Base-by-base conservation (phyloP, 2,888 invertebrate genomes). In the Drosophila vallismaia region DNA sequence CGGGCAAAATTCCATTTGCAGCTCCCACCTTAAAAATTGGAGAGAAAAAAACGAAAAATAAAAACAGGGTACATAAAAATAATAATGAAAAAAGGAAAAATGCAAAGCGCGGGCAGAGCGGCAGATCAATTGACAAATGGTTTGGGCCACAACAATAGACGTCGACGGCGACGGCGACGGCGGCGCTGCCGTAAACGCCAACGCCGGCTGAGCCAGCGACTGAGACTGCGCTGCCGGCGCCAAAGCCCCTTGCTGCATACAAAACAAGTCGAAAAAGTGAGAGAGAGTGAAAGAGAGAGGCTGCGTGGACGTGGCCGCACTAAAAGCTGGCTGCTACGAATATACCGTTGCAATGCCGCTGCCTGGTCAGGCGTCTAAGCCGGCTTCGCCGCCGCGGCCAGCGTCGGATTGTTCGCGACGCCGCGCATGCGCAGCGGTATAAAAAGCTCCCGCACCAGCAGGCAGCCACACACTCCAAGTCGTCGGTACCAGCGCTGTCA, bases 391-490 rank as follows among this genome's bases (percentile, higher is more conserved):
- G 57, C 12, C 58, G 1, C 69, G 42, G 72, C 51, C 42, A 42
- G 28, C 68, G 76, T 72, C 52, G 87, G 87, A 81, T 87, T 87
- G 86, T 82, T 82, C 87, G 87, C 75, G 75, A 58, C 79, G 75
- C 71, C 80, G 89, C 90, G 90, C 90, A 75, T 90, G 90, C 90
- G 89, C 89, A 87, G 90, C 91, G 91, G 91, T 92, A 92, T 92
- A 92, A 92, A 92, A 92, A 92, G 92, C 91, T 90, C 89, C 90
- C 91, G 92, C 90, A 88, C 87, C 89, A 88, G 88, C 89, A 90
- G 63, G 33, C 87, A 91, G 89, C 90, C 91, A 90, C 88, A 91
- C 90, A 92, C 91, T 92, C 92, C 76, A 76, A 81, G 81, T 92
- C 92, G 91, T 92, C 92, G 91, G 89, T 91, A 86, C 90, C 89